These are phyloP conservation scores for Bufo bufo DNA, from an alignment of 2,113 vertebrate genomes.

Conservation along the genomic window DNA sequence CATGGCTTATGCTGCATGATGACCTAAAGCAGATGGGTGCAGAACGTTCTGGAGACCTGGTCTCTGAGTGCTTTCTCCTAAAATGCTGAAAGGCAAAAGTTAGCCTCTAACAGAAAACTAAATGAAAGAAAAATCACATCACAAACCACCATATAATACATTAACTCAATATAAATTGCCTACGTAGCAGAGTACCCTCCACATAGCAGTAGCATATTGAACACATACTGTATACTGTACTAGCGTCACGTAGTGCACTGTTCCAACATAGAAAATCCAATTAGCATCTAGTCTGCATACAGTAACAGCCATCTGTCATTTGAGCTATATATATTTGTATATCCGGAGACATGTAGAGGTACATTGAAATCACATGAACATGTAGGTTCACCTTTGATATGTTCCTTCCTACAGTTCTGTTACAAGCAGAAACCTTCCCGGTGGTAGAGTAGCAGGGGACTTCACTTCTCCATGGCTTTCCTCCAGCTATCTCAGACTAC, in stretches of 20 bases:
- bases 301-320: not conserved
- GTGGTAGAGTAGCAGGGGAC: too few relatives aligned
- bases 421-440: too few relatives aligned
- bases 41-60: not conserved
- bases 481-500: too few relatives aligned
- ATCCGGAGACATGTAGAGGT: too few relatives aligned
- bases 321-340: not conserved
- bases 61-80: not conserved
- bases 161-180: not conserved
- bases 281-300: not conserved
- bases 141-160: not conserved
- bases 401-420: too few relatives aligned
- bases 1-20: not conserved
- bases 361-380: too few relatives aligned
- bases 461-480: too few relatives aligned
- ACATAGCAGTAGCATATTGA: not conserved
- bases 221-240: not conserved
- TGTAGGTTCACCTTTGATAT: too few relatives aligned
- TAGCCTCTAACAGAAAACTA: not conserved
- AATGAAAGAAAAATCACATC: not conserved
- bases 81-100: not conserved
- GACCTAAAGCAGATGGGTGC: conserved; percentile 16
- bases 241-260: not conserved
- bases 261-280: not conserved
- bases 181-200: not conserved